Evolutionary conservation across 2,113 vertebrate species (phyloP).

Genomic region (Podilymbus podiceps): DNA sequence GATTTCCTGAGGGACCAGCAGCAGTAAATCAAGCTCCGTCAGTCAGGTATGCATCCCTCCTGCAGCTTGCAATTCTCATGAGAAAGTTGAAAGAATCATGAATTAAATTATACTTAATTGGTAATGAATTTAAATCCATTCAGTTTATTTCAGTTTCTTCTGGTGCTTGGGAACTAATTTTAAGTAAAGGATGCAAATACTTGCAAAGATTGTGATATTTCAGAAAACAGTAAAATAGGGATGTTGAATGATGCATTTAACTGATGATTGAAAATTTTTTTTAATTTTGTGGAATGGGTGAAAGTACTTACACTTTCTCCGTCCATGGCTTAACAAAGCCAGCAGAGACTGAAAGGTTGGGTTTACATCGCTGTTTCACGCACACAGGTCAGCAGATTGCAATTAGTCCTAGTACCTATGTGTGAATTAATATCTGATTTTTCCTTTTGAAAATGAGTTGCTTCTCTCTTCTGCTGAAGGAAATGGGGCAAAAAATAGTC

Average conservation of each 20-base stretch:
- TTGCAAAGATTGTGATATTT: neutral
- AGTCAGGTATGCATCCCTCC: conserved; percentile 6
- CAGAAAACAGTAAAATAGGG: neutral
- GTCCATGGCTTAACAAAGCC: rapidly evolving
- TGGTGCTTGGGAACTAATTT: neutral
- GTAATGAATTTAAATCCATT: conserved; percentile 63
- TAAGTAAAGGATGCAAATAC: neutral
- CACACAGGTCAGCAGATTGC: neutral
- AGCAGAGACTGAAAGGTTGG: neutral
- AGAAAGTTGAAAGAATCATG: conserved; percentile 39
- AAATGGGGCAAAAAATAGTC: neutral
- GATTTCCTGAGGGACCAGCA: neutral
- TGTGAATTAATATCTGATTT: neutral
- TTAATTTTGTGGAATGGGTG: neutral
- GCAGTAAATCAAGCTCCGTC: conserved; percentile 8
- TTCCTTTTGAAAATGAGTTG: neutral
- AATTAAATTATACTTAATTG: conserved; percentile 57
- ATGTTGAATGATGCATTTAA: neutral
- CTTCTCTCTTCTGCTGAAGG: neutral
- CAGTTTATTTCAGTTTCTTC: conserved; percentile 6
- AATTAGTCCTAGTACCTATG: neutral
- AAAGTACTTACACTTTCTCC: neutral
- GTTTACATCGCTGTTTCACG: neutral
- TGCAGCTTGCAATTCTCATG: neutral
- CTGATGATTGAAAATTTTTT: neutral